Conservation (phyloP, 2,113 vertebrate species). For the Ardeotis arabs region DNA sequence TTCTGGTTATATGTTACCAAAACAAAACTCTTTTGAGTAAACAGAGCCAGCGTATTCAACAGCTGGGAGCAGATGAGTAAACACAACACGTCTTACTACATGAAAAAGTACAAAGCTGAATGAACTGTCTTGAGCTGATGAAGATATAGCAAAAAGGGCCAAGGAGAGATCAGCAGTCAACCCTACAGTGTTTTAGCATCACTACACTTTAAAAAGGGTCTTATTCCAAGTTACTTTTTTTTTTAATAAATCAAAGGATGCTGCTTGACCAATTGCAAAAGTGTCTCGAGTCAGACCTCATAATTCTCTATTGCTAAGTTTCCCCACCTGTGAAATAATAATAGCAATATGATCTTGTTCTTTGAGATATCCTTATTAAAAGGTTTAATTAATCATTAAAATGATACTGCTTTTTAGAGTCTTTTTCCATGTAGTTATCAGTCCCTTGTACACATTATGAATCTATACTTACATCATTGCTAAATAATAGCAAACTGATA, state of each 20-base stretch:
- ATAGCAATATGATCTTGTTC: neutral
- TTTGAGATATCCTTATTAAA: neutral
- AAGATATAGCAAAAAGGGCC: neutral
- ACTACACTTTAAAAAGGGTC: neutral
- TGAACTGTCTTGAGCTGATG: neutral
- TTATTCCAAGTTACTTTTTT: neutral
- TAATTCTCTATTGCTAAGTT: neutral
- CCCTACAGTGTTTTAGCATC: fast-evolving
- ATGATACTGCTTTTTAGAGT: neutral
- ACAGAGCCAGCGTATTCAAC: neutral
- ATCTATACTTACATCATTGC: neutral
- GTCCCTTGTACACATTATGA: no score
- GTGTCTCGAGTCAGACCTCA: neutral
- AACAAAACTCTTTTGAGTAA: neutral
- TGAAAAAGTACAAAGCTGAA: neutral
- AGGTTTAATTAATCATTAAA: neutral
- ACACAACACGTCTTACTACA: neutral
- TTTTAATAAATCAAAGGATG: neutral
- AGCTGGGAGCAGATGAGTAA: neutral
- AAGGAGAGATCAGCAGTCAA: neutral
- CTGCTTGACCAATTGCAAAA: neutral
- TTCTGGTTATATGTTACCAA: neutral
- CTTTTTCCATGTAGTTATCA: neutral
- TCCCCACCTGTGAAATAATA: neutral
- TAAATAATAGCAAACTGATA: neutral